These are phyloP conservation scores for Patella ulyssiponensis DNA, from an alignment of 2,888 invertebrate genomes.

Conservation along the genomic window DNA sequence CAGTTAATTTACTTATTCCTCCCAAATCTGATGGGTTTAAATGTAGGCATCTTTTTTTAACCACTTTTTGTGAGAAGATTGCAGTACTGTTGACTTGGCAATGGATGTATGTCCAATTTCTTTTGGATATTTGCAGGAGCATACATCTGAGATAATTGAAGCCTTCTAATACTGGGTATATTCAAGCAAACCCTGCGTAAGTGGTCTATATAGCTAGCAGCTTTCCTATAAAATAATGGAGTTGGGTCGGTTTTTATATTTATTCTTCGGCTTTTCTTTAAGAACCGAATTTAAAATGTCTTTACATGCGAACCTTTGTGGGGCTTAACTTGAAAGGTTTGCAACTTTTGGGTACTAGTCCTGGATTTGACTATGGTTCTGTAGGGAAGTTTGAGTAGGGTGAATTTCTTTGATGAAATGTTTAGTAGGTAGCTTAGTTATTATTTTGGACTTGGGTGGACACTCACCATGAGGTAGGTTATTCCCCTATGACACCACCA, in stretches of 20 bases:
- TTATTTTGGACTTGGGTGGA: too few species aligned
- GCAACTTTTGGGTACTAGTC: neutral
- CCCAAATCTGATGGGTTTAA: neutral
- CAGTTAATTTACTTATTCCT: neutral
- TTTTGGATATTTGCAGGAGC: neutral
- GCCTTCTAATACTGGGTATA: neutral
- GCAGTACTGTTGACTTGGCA: neutral
- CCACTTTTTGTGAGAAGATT: neutral
- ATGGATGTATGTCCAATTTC: neutral
- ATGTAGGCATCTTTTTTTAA: neutral
- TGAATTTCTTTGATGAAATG: too few species aligned
- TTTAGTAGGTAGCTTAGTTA: too few species aligned
- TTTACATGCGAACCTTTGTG: neutral
- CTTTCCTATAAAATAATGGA: neutral
- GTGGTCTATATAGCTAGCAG: neutral
- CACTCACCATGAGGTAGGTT: too few species aligned
- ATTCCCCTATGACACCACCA: too few species aligned
- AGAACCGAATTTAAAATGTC: neutral
- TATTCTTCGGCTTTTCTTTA: neutral
- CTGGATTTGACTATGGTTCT: too few species aligned
- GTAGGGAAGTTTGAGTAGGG: too few species aligned
- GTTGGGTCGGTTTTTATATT: neutral
- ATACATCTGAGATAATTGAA: neutral
- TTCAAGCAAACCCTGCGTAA: neutral
- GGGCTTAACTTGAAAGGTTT: neutral